Conservation (phyloP, 2,797 vertebrate genomes). For the Neoniphon sammara region DNA sequence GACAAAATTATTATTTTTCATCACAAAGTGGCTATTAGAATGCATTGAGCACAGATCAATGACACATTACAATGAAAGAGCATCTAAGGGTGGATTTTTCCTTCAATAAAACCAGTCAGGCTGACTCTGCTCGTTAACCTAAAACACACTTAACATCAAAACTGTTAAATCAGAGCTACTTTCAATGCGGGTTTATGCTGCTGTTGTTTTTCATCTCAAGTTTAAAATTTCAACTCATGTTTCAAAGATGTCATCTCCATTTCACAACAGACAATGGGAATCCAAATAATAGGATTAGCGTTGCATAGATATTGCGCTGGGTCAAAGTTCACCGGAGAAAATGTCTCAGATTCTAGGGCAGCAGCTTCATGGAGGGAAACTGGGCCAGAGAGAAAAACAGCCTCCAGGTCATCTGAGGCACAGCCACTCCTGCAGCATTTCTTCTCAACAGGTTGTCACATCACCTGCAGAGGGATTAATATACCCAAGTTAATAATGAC, state of each 20-base stretch:
- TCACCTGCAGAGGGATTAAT: background rate
- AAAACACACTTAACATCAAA: background rate
- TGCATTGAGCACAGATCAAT: too few species aligned
- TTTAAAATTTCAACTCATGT: background rate
- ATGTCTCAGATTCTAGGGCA: conserved; percentile 29
- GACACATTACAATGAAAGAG: too few species aligned
- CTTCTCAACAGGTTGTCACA: conserved; percentile 41
- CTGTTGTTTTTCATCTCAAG: background rate
- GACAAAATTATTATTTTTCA: too few species aligned
- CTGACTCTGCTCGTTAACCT: background rate
- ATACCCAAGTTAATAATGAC: background rate
- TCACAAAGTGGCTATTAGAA: too few species aligned
- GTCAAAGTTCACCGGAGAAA: conserved; percentile 19
- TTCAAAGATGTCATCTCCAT: background rate
- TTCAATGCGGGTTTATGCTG: background rate
- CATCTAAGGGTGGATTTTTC: too few species aligned
- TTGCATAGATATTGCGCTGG: background rate
- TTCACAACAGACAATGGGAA: conserved; percentile 13
- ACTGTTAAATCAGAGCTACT: background rate
- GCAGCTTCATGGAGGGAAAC: conserved; percentile 6
- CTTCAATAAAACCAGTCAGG: too few species aligned
- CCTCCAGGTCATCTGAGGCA: conserved; percentile 11
- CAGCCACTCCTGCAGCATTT: conserved; percentile 16
- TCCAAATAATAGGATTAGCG: background rate
- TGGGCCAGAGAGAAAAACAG: background rate